Base-by-base conservation (phyloP, 2,797 vertebrate genomes). In the Brachymystax lenok region DNA sequence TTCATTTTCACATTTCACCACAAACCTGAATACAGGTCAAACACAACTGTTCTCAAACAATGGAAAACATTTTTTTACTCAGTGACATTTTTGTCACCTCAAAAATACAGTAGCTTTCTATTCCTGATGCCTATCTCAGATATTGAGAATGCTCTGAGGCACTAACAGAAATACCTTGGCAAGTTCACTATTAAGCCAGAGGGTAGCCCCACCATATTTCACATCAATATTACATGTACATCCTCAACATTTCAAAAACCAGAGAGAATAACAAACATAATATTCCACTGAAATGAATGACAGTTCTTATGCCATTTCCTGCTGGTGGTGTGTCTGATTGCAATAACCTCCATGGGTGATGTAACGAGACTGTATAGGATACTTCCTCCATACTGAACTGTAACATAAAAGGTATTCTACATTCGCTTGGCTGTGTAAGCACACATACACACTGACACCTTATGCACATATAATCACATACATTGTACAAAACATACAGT, bases 281-380 rank as follows among this genome's bases (percentile, higher is more conserved):
- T 87, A 91, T 94, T 91, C 91, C 89, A 92, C 83, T 71, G 90
- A 88, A 90, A 90, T 92, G 91, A 92, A 92, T 94, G 87, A 92
- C 92, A 90, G 92, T 92, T 94, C 88, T 91, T 88, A 92, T n/a
- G 90, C 90, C 89, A 92, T 89, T 92, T 94, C 93, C 90, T 92
- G 92, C 88, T 85, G 86, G 88, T 88, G 90, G 90, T 92, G 88
- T 86, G 89, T 92, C 87, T 87, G 87, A 84, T 83, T 89, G 90
- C 88, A 92, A 92, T 90, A 91, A 90, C 90, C 89, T 84, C 90
- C 88, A 84, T 89, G 81, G 88, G 86, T 93, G 90, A 91, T 90
- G 92, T 91, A 92, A 93, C 88, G 80, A 88, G 81, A 89, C 89
- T 90, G 90, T n/a, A 13, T 51, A 71, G 12, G 12, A 84, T 89